Evolutionary conservation across 2,888 invertebrate species (phyloP).

Genomic region (Platycnemis pennipes): DNA sequence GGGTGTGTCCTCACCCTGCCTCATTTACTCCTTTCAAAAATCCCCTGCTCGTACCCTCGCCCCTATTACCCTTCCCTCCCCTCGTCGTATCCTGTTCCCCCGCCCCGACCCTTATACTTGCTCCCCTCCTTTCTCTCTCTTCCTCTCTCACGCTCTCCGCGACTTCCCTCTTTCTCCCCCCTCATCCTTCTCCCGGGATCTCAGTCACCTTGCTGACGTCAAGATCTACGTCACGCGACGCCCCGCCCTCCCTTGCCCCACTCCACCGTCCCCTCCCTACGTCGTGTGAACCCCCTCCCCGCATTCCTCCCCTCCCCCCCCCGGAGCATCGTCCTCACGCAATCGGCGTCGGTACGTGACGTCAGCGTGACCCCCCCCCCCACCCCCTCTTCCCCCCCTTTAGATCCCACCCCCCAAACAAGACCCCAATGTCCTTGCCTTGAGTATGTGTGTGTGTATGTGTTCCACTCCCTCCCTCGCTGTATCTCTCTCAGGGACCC

Average conservation of each 20-base stretch:
- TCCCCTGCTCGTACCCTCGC: not conserved
- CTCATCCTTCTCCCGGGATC: not conserved
- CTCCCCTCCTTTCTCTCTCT: not conserved
- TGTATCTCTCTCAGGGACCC: slow-evolving; percentile 39
- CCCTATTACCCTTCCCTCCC: too few species aligned
- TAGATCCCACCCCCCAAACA: not conserved
- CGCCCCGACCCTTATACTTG: not conserved
- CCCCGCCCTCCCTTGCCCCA: not conserved
- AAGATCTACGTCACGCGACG: slow-evolving; percentile 60
- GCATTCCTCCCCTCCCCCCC: not conserved
- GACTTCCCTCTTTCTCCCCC: not conserved
- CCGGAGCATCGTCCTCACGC: slow-evolving; percentile 42
- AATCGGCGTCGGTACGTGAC: slow-evolving; percentile 64
- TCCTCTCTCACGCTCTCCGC: not conserved
- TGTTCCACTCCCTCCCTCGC: not conserved
- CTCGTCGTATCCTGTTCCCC: too few species aligned
- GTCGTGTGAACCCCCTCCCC: not conserved
- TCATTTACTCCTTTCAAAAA: not conserved
- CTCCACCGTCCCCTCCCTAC: not conserved
- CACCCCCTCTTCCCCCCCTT: not conserved
- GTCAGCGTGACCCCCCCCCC: slow-evolving; percentile 40
- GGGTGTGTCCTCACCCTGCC: not conserved
- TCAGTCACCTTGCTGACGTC: slow-evolving; percentile 54
- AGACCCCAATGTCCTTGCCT: not conserved
- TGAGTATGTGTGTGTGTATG: not conserved